phyloP scores from a whole-genome alignment of 2,797 vertebrate species.

The Antrozous pallidus region DNA sequence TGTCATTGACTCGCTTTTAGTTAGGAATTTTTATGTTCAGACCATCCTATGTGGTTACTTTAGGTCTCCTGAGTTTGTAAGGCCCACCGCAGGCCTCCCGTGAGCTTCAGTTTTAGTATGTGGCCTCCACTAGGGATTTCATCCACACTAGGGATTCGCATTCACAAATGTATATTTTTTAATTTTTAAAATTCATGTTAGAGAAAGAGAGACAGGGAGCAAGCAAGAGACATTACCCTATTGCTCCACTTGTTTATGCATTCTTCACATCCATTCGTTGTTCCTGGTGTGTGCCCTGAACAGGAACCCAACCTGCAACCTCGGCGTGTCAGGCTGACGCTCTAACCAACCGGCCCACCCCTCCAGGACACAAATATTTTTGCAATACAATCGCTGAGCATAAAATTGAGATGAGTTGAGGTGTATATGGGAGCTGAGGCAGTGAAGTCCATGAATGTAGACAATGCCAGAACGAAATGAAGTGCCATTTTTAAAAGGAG shows the following conservation, averaged over 20 bases:
- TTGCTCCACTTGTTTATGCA: neutral
- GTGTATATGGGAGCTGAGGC: neutral
- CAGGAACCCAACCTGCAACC: neutral
- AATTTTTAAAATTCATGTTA: neutral
- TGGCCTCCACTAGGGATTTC: neutral
- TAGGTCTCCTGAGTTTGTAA: too few relatives aligned
- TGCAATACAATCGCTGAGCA: neutral
- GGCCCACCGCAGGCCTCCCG: too few relatives aligned
- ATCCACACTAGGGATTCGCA: neutral
- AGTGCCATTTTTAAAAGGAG: neutral
- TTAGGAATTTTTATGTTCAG: too few relatives aligned
- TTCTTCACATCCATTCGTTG: neutral
- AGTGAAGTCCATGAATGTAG: neutral
- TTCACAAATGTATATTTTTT: neutral
- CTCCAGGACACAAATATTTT: neutral
- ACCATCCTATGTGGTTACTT: too few relatives aligned
- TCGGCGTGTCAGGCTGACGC: neutral
- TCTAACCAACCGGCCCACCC: neutral
- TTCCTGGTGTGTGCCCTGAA: too few relatives aligned
- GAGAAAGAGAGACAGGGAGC: neutral
- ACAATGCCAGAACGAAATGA: neutral
- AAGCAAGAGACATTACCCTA: neutral
- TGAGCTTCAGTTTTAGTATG: too few relatives aligned
- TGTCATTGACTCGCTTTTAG: too few relatives aligned
- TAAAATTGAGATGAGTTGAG: neutral